These are phyloP conservation scores for Dorcus hopei DNA, from an alignment of 2,888 invertebrate genomes.

Conservation along the genomic window DNA sequence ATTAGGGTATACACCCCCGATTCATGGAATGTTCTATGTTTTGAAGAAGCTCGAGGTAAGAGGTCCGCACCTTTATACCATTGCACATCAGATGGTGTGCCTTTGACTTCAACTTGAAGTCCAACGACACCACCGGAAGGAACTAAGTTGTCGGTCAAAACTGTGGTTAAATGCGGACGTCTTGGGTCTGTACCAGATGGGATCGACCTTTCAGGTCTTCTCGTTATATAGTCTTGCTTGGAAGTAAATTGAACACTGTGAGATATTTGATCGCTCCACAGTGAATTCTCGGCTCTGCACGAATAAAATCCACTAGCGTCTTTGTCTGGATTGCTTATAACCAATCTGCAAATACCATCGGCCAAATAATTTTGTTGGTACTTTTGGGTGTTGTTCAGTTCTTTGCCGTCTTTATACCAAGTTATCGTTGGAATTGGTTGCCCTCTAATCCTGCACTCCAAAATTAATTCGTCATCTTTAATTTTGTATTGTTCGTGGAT, in stretches of 20 bases:
- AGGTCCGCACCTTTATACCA: constrained; percentile 67
- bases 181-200: constrained; percentile 49
- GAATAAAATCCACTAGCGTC: constrained; percentile 73
- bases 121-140: constrained; percentile 76
- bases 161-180: constrained; percentile 66
- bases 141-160: constrained; percentile 69
- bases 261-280: constrained; percentile 71
- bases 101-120: constrained; percentile 75
- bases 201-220: constrained; percentile 48
- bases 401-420: constrained; percentile 71
- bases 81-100: constrained; percentile 68
- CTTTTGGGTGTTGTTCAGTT: constrained; percentile 56
- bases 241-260: constrained; percentile 65
- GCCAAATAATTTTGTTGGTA: constrained; percentile 65
- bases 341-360: constrained; percentile 71
- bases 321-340: constrained; percentile 62
- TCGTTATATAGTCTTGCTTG: constrained; percentile 47
- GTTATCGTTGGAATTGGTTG: constrained; percentile 69
- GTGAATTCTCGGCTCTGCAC: constrained; percentile 71
- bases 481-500: constrained; percentile 69
- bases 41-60: constrained; percentile 57
- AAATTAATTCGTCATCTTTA: constrained; percentile 67
- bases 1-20: constrained; percentile 72
- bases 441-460: constrained; percentile 77
- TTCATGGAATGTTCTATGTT: constrained; percentile 66